Evolutionary conservation across 2,113 vertebrate genomes (phyloP).

Genomic region (Gopherus flavomarginatus): DNA sequence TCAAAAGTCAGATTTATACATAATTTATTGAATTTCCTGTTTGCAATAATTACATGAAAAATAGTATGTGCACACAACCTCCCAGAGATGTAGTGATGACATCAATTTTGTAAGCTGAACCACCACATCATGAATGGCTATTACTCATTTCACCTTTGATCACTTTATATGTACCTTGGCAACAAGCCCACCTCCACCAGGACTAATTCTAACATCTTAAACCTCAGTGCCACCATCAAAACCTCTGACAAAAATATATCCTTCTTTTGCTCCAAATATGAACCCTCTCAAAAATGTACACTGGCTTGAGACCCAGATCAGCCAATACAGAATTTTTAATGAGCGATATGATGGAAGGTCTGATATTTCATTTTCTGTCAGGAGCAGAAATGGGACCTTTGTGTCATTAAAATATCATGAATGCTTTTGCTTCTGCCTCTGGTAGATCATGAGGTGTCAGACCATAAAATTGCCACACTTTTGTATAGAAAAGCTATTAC

Average conservation of each 20-base stretch:
- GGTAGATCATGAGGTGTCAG: neutral
- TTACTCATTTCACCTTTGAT: neutral
- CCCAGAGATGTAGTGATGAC: neutral
- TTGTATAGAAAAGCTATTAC: neutral
- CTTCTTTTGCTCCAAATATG: neutral
- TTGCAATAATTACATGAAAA: conserved; percentile 2
- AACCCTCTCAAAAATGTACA: neutral
- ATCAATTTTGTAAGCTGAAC: neutral
- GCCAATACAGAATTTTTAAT: neutral
- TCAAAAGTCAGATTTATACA: neutral
- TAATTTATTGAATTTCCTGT: neutral
- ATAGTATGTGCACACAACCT: neutral
- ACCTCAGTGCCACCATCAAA: neutral
- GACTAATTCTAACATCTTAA: neutral
- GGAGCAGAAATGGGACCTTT: neutral
- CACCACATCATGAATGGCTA: neutral
- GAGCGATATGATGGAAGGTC: neutral
- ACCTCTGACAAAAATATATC: neutral
- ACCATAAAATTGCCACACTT: neutral
- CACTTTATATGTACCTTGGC: neutral
- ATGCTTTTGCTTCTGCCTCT: neutral
- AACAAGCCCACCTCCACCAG: neutral
- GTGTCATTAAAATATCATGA: neutral
- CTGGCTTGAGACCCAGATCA: neutral
- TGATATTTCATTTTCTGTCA: neutral